A percentile compares a stretch with the other conserved stretches of the same genome.
phyloP scores from a whole-genome alignment of 1,140 invertebrate genomes.

The Asbolus verrucosus region DNA sequence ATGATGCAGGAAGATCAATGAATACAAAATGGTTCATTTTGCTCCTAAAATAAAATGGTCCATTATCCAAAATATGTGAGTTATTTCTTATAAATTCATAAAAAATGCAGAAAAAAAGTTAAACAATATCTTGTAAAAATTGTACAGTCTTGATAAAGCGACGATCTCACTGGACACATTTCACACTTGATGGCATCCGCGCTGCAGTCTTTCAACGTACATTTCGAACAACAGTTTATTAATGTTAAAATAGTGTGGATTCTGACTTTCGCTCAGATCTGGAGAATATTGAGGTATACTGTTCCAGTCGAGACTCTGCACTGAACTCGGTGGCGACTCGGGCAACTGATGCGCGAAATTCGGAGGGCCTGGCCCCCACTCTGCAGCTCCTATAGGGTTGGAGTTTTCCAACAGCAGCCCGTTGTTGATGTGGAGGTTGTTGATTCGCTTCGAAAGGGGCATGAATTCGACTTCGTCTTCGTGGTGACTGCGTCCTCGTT shows the following conservation, averaged over 20 bases:
- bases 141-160: conserved; percentile 12
- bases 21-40: too few species aligned
- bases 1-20: too few species aligned
- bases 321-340: conserved; percentile 54
- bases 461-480: conserved; percentile 80
- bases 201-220: conserved; percentile 70
- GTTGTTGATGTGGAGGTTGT: conserved; percentile 80
- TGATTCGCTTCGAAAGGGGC: conserved; percentile 82
- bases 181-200: conserved; percentile 59
- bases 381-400: conserved; percentile 37
- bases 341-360: conserved; percentile 45
- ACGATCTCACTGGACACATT: not conserved
- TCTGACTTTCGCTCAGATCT: conserved; percentile 69
- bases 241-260: conserved; percentile 74
- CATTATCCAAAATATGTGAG: not conserved
- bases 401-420: conserved; percentile 53
- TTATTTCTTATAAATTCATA: not conserved
- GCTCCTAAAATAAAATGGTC: conserved; percentile 22
- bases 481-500: conserved; percentile 69
- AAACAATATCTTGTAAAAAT: conserved; percentile 14
- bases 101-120: not conserved
- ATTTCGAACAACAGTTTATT: conserved; percentile 74
- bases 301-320: conserved; percentile 58
- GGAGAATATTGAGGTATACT: conserved; percentile 67
- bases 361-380: conserved; percentile 59